phyloP scores from a whole-genome alignment of 2,797 vertebrate genomes.

The Phrynocephalus guinanensis region DNA sequence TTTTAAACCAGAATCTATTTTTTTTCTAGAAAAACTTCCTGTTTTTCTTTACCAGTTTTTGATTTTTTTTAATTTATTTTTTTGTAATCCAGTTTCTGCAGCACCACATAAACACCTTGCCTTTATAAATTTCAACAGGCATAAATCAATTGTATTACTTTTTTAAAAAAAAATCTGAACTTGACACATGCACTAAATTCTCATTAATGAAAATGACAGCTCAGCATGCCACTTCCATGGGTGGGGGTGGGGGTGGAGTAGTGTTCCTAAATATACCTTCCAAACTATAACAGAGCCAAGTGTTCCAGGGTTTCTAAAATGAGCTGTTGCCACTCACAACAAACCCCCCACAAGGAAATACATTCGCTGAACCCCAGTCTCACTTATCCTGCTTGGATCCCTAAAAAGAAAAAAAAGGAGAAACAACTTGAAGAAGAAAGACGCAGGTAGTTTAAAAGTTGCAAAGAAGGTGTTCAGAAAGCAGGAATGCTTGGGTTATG shows the following conservation, averaged over 20 bases:
- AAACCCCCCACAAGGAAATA: conserved; percentile 60
- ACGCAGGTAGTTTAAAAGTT: conserved; percentile 24
- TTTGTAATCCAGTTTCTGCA: conserved; percentile 69
- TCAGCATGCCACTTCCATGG: conserved; percentile 61
- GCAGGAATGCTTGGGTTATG: too few species aligned
- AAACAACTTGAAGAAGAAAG: conserved; percentile 43
- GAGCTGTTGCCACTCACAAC: conserved; percentile 59
- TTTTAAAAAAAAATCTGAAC: conserved; percentile 68
- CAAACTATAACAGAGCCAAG: conserved; percentile 71
- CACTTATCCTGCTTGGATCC: not conserved
- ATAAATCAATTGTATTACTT: conserved; percentile 66
- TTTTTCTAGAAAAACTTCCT: not conserved
- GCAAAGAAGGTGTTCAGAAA: too few species aligned
- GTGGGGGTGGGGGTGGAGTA: conserved; percentile 53
- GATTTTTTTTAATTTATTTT: conserved; percentile 53
- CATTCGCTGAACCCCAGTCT: conserved; percentile 28
- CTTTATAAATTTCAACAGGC: conserved; percentile 70
- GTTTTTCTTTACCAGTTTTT: conserved; percentile 53
- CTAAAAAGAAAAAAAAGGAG: conserved; percentile 17
- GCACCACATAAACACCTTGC: conserved; percentile 61
- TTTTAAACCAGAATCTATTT: conserved; percentile 5
- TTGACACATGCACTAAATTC: conserved; percentile 75
- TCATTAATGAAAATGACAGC: conserved; percentile 75
- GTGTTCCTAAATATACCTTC: conserved; percentile 69
- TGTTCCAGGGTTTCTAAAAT: conserved; percentile 68